Percentiles rank a stretch among this genome's conserved stretches.
Evolutionary conservation across 2,888 invertebrate species (phyloP).

Genomic region (Mimas tiliae): DNA sequence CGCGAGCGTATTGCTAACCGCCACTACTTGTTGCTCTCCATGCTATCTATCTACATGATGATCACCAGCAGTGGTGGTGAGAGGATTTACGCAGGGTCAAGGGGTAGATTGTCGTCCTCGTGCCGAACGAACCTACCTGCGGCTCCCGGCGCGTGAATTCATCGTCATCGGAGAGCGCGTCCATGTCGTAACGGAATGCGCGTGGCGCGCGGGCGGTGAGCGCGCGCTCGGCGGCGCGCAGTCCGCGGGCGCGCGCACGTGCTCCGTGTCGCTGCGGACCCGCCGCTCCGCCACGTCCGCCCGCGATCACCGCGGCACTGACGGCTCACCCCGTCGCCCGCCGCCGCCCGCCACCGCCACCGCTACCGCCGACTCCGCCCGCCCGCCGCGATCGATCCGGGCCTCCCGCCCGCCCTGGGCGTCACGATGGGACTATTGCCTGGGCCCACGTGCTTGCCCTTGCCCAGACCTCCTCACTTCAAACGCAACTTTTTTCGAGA

Average conservation of each 20-base stretch:
- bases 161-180: slow-evolving; percentile 82
- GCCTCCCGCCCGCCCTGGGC: slow-evolving; percentile 53
- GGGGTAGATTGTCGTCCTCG: slow-evolving; percentile 1
- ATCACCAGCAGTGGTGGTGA: slow-evolving; percentile 45
- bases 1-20: slow-evolving; percentile 55
- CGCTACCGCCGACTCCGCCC: slow-evolving; percentile 58
- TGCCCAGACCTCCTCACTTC: slow-evolving; percentile 33
- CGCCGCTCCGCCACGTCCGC: slow-evolving; percentile 73
- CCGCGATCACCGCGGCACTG: slow-evolving; percentile 80
- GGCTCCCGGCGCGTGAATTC: slow-evolving; percentile 76
- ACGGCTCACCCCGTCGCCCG: slow-evolving; percentile 57
- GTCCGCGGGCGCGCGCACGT: slow-evolving; percentile 72
- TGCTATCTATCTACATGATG: slow-evolving; percentile 34
- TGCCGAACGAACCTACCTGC: slow-evolving; percentile 62
- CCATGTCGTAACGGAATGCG: slow-evolving; percentile 66
- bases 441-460: slow-evolving; percentile 49
- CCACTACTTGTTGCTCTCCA: slow-evolving; percentile 73
- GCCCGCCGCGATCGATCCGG: slow-evolving; percentile 68
- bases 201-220: slow-evolving; percentile 54
- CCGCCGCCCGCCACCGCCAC: slow-evolving; percentile 65
- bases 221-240: slow-evolving; percentile 72
- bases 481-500: slow-evolving; percentile 11
- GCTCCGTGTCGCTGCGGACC: slow-evolving; percentile 66
- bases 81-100: slow-evolving; percentile 1
- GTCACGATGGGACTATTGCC: slow-evolving; percentile 30